phyloP scores from a whole-genome alignment of 2,113 vertebrate species.

The Anser brachyrhynchus region DNA sequence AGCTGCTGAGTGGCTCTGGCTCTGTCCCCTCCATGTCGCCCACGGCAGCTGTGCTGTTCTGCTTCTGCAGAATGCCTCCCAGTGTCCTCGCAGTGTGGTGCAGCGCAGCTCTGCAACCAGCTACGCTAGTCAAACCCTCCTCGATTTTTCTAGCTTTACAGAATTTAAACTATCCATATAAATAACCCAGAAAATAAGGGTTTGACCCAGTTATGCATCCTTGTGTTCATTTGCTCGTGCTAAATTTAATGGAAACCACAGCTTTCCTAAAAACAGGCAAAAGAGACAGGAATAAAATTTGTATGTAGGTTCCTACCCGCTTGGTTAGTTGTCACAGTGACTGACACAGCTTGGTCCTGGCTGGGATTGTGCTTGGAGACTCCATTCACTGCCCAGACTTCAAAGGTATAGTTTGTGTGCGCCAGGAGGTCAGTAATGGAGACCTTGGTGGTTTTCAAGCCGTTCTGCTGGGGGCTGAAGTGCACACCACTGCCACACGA shows the following conservation, averaged over 20 bases:
- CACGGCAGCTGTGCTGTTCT: not conserved
- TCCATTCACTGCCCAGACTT: slow-evolving; percentile 96
- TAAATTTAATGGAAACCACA: not conserved
- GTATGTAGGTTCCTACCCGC: slow-evolving; percentile 83
- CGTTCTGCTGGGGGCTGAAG: slow-evolving; percentile 92
- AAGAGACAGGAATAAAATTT: not conserved
- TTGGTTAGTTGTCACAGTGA: slow-evolving; percentile 98
- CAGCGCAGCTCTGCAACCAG: not conserved
- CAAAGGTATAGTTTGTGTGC: slow-evolving; percentile 98
- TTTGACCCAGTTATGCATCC: not conserved
- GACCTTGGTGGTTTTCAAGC: slow-evolving; percentile 87
- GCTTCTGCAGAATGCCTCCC: slow-evolving; percentile 1
- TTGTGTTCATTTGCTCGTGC: not conserved
- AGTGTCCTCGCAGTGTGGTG: not conserved
- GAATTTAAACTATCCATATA: not conserved
- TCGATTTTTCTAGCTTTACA: not conserved
- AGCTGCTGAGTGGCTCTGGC: not conserved
- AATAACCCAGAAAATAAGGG: slow-evolving; percentile 29
- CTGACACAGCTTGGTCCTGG: slow-evolving; percentile 91
- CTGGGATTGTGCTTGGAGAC: slow-evolving; percentile 92
- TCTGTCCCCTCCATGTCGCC: fast-evolving
- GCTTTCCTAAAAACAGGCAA: not conserved
- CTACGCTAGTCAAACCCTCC: not conserved
- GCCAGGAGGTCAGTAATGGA: slow-evolving; percentile 96
- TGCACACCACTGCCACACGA: slow-evolving; percentile 92